Evolutionary conservation across 2,888 invertebrate species (phyloP).

Genomic region (Caenorhabditis afra): DNA sequence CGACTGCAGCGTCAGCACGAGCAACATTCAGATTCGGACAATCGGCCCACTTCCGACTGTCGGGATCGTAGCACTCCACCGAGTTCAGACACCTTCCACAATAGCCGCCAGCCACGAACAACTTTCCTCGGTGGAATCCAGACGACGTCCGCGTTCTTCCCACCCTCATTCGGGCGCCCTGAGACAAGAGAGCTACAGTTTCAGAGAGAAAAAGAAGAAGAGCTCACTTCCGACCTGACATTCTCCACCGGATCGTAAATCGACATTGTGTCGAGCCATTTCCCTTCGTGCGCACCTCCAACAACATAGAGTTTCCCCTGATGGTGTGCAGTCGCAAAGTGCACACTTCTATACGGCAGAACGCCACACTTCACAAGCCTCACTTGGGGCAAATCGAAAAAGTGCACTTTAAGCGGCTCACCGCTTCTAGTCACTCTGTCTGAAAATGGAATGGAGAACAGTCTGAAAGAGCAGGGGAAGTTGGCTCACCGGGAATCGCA

Average conservation of each 20-base stretch:
- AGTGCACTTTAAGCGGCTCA: too few relatives aligned
- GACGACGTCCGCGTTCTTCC: conserved; percentile 27
- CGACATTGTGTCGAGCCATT: conserved; percentile 13
- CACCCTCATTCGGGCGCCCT: not conserved
- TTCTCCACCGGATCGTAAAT: conserved; percentile 16
- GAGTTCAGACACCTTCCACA: conserved; percentile 25
- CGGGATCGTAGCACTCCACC: conserved; percentile 10
- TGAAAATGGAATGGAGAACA: too few relatives aligned
- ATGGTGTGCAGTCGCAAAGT: too few relatives aligned
- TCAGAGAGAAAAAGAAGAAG: too few relatives aligned
- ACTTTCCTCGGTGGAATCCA: conserved; percentile 11
- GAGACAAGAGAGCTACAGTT: not conserved
- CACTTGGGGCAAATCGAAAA: too few relatives aligned
- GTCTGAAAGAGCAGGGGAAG: too few relatives aligned
- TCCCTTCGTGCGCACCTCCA: conserved; percentile 23
- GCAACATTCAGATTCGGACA: not conserved
- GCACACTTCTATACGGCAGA: too few relatives aligned
- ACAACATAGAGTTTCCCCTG: conserved; percentile 5
- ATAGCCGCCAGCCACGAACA: conserved; percentile 31
- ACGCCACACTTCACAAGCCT: too few relatives aligned
- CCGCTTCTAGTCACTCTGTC: too few relatives aligned
- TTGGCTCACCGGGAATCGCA: too few relatives aligned
- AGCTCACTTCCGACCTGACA: conserved; percentile 5
- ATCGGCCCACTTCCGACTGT: not conserved
- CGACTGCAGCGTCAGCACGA: not conserved